Conservation (phyloP, 2,797 vertebrate genomes). For the Melanotaenia parkinsoni region DNA sequence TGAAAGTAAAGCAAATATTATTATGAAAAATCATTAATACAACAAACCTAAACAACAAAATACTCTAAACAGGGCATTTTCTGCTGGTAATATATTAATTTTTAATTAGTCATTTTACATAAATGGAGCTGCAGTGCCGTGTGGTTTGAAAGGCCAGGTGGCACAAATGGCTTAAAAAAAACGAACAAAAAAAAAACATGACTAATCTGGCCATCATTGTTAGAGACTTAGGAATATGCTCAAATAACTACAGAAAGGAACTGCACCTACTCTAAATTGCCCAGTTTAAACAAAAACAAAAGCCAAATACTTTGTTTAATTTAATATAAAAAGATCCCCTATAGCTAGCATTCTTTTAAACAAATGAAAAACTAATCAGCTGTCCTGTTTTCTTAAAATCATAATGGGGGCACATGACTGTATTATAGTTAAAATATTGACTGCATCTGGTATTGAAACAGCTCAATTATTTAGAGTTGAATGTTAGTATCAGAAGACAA, state of each 20-base stretch:
- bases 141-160: too few relatives aligned
- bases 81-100: too few relatives aligned
- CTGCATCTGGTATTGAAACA: not conserved
- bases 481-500: not conserved
- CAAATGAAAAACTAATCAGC: too few relatives aligned
- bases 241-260: not conserved
- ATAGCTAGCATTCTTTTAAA: too few relatives aligned
- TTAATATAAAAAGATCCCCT: too few relatives aligned
- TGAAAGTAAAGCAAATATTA: too few relatives aligned
- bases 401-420: not conserved
- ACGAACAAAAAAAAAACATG: too few relatives aligned
- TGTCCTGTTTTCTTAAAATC: not conserved
- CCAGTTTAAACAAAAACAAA: not conserved
- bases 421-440: not conserved
- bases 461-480: not conserved
- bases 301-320: too few relatives aligned
- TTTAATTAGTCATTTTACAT: too few relatives aligned
- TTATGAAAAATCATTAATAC: not conserved
- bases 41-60: not conserved
- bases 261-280: not conserved
- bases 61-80: too few relatives aligned
- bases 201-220: not conserved
- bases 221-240: not conserved
- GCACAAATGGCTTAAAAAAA: too few relatives aligned
- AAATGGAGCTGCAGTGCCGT: too few relatives aligned